Evolutionary conservation across 2,888 invertebrate species (phyloP).

Genomic region (Carterocephalus palaemon): DNA sequence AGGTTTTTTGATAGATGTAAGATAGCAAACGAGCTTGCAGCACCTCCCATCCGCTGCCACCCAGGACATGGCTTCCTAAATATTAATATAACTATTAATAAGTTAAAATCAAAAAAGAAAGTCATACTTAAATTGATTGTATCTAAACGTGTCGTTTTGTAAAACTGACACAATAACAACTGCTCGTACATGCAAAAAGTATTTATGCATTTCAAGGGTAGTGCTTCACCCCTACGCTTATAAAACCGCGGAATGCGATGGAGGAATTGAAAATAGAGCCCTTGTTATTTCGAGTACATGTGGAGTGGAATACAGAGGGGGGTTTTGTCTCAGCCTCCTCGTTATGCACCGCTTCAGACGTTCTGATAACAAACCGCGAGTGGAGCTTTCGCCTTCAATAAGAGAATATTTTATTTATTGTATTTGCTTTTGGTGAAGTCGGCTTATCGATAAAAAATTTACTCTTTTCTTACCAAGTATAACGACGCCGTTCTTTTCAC

Average conservation of each 20-base stretch:
- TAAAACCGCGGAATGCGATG: constrained; percentile 47
- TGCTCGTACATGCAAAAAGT: constrained; percentile 57
- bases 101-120: too few species aligned
- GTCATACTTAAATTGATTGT: constrained; percentile 44
- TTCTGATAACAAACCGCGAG: constrained; percentile 69
- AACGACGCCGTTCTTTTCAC: constrained; percentile 21
- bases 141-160: constrained; percentile 42
- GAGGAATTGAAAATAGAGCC: constrained; percentile 75
- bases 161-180: constrained; percentile 43
- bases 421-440: constrained; percentile 34
- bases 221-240: constrained; percentile 43
- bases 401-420: constrained; percentile 43
- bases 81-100: too few species aligned
- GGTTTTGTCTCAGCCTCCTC: constrained; percentile 67
- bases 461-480: constrained; percentile 5
- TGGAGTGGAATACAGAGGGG: constrained; percentile 71
- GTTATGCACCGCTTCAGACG: constrained; percentile 69
- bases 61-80: too few species aligned
- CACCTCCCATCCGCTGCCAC: too few species aligned
- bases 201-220: constrained; percentile 59
- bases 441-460: constrained; percentile 24
- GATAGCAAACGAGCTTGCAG: too few species aligned
- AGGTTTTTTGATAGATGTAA: too few species aligned
- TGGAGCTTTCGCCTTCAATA: constrained; percentile 39
- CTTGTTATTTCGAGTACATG: constrained; percentile 75